phyloP scores from a whole-genome alignment of 2,797 vertebrate genomes.

The Sphenodon punctatus region DNA sequence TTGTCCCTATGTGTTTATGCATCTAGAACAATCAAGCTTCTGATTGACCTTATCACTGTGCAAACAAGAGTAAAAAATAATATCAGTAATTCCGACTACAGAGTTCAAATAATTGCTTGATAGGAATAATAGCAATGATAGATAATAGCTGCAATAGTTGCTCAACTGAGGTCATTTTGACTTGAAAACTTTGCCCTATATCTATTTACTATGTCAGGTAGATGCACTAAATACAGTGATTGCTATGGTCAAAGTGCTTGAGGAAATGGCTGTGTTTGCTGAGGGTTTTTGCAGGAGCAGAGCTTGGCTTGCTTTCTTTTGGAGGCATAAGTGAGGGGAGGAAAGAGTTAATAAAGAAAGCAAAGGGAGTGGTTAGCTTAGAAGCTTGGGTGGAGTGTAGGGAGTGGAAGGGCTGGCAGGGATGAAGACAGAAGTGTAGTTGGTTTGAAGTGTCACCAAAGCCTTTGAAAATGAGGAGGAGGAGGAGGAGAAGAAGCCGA shows the following conservation, averaged over 20 bases:
- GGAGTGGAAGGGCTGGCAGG: background rate
- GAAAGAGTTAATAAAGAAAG: background rate
- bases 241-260: background rate
- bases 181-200: background rate
- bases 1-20: background rate
- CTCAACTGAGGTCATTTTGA: background rate
- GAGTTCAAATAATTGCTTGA: background rate
- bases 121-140: too few relatives aligned
- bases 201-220: background rate
- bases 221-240: background rate
- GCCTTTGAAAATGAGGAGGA: background rate
- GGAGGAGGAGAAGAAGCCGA: background rate
- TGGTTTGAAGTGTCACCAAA: background rate
- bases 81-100: background rate
- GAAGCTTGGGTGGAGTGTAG: background rate
- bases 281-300: background rate
- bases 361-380: background rate
- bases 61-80: background rate
- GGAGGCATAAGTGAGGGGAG: background rate
- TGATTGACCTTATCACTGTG: background rate
- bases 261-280: background rate
- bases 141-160: background rate
- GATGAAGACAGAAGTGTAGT: background rate
- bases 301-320: too few relatives aligned
- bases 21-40: background rate